Percentiles rank a stretch among this genome's conserved stretches.
Conservation (phyloP, 2,797 vertebrate species). For the Sylvia borin region DNA sequence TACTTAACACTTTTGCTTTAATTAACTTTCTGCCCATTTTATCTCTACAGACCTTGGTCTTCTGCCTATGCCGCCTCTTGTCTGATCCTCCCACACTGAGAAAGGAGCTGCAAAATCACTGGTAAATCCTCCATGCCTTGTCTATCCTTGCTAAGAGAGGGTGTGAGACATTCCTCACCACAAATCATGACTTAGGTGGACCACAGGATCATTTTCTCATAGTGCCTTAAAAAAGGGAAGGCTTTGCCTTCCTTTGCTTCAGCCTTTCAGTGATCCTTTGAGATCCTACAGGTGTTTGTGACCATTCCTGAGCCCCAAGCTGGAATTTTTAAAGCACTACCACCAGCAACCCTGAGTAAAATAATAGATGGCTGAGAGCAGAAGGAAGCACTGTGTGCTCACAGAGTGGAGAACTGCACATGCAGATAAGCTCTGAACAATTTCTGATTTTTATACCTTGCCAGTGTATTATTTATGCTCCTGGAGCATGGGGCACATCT, state of each 20-base stretch:
- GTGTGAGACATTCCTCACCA: background rate
- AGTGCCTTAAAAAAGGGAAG: background rate
- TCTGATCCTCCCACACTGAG: background rate
- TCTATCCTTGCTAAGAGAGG: background rate
- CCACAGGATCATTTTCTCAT: background rate
- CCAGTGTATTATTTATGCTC: background rate
- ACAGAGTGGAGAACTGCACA: fast-evolving
- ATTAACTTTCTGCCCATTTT: background rate
- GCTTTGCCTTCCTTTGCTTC: background rate
- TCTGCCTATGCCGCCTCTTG: background rate
- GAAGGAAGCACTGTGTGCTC: background rate
- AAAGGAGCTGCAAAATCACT: background rate
- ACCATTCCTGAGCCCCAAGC: background rate
- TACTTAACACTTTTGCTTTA: background rate
- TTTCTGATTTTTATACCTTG: background rate
- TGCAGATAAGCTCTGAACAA: background rate
- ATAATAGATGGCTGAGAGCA: background rate
- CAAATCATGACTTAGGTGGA: background rate
- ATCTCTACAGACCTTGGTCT: background rate
- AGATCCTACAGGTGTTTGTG: background rate
- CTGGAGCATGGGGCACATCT: background rate
- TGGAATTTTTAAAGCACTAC: background rate
- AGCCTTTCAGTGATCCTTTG: background rate
- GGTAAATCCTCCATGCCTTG: background rate
- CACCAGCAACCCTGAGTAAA: background rate